A percentile compares a stretch with the other conserved stretches of the same genome.
Conservation (phyloP, 2,888 invertebrate species). For the Perizoma affinitatum region DNA sequence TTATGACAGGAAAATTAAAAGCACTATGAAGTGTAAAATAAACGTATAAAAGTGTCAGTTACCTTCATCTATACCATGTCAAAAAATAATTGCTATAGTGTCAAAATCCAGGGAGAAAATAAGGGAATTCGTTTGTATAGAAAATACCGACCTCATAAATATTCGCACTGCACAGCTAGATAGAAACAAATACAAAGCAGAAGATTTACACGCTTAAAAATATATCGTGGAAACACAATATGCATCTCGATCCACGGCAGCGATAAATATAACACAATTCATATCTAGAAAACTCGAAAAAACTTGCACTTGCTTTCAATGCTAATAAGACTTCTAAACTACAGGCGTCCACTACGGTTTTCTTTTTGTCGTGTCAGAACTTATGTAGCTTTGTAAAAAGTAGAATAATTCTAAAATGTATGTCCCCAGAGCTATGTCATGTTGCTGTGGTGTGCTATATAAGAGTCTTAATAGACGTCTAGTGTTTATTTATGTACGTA, state of each 20-base stretch:
- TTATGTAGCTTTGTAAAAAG: conserved; percentile 3
- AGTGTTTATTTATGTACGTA: conserved; percentile 42
- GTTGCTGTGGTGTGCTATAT: conserved; percentile 10
- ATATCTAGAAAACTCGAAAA: too few species aligned
- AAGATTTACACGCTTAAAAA: conserved; percentile 7
- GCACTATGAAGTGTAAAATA: too few species aligned
- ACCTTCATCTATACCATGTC: too few species aligned
- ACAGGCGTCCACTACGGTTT: too few species aligned
- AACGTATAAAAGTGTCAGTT: too few species aligned
- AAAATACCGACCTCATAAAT: conserved; percentile 7
- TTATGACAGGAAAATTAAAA: too few species aligned
- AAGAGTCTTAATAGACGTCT: conserved; percentile 23
- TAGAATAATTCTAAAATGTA: conserved; percentile 4
- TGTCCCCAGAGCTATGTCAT: conserved; percentile 5
- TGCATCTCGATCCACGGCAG: neutral
- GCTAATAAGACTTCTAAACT: too few species aligned
- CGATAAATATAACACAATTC: too few species aligned
- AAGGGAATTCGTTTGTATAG: too few species aligned
- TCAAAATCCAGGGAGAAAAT: too few species aligned
- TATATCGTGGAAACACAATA: neutral
- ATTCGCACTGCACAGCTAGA: conserved; percentile 26
- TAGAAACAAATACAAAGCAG: conserved; percentile 14
- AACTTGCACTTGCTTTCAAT: too few species aligned
- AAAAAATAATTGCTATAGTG: too few species aligned
- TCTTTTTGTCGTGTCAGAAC: conserved; percentile 2